Evolutionary conservation across 64 coral and sea anemone species (phyloP).

Genomic region (Stylophora pistillata): DNA sequence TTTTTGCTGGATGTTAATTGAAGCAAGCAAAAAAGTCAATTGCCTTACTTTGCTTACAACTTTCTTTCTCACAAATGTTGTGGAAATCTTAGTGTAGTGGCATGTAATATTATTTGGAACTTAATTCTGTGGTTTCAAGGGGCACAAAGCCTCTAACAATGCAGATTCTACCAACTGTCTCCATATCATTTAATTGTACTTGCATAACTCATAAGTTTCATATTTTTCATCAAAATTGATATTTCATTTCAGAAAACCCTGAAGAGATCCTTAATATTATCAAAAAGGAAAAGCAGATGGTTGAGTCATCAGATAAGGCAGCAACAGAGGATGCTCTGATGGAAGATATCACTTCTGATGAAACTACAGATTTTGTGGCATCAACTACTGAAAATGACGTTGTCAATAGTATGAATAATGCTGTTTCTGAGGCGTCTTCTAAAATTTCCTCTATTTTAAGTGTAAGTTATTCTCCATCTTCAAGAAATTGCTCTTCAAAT

Average conservation of each 20-base stretch:
- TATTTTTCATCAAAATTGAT: not conserved
- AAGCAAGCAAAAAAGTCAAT: no score
- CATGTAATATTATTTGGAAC: no score
- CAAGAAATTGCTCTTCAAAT: not conserved
- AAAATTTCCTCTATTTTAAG: slow-evolving; percentile 34
- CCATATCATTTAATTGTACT: not conserved
- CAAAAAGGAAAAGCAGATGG: not conserved
- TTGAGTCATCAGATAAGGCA: not conserved
- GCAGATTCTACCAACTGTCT: no score
- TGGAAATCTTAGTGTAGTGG: no score
- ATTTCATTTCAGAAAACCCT: slow-evolving; percentile 21
- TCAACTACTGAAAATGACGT: slow-evolving; percentile 13
- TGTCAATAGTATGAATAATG: slow-evolving; percentile 25
- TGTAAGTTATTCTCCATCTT: not conserved
- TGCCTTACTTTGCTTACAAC: no score
- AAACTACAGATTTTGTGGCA: not conserved
- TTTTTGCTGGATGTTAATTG: not conserved
- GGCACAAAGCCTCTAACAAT: no score
- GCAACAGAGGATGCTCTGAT: not conserved
- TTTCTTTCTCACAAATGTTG: no score
- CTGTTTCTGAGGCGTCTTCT: slow-evolving; percentile 24
- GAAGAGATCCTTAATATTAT: not conserved
- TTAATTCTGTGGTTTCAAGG: no score
- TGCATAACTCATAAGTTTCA: not conserved
- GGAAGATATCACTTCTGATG: not conserved